A percentile compares a stretch with the other conserved stretches of the same genome.
Conservation (phyloP, 1,140 invertebrate species). For the Maniola jurtina region DNA sequence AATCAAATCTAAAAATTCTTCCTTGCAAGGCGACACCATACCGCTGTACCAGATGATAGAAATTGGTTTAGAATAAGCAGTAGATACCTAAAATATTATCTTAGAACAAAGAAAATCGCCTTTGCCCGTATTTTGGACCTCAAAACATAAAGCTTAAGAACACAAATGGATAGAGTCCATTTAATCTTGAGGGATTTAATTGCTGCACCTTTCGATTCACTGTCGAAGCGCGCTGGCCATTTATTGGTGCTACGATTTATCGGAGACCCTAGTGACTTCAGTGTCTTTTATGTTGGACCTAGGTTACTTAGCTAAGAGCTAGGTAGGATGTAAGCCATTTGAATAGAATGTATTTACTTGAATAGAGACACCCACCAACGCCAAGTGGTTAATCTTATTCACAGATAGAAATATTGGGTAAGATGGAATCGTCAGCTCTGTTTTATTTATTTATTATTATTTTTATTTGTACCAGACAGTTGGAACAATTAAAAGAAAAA, state of each 20-base stretch:
- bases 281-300: constrained; percentile 20
- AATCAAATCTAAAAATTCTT: too few relatives aligned
- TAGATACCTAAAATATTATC: too few relatives aligned
- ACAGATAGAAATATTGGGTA: too few relatives aligned
- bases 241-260: constrained; percentile 58
- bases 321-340: background rate
- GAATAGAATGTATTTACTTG: background rate
- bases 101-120: background rate
- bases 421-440: too few relatives aligned
- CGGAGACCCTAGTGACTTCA: constrained; percentile 23
- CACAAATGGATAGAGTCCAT: constrained; percentile 67
- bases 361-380: too few relatives aligned
- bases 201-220: constrained; percentile 65
- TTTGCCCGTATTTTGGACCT: constrained; percentile 21
- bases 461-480: too few relatives aligned
- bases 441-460: too few relatives aligned
- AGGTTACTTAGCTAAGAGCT: constrained; percentile 1
- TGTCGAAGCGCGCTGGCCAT: constrained; percentile 42
- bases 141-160: constrained; percentile 41
- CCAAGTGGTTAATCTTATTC: too few relatives aligned
- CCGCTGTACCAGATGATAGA: too few relatives aligned
- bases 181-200: constrained; percentile 70
- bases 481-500: too few relatives aligned
- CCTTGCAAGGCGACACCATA: too few relatives aligned
- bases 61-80: too few relatives aligned